phyloP scores from a whole-genome alignment of 2,113 vertebrate genomes.

The Xiphias gladius region DNA sequence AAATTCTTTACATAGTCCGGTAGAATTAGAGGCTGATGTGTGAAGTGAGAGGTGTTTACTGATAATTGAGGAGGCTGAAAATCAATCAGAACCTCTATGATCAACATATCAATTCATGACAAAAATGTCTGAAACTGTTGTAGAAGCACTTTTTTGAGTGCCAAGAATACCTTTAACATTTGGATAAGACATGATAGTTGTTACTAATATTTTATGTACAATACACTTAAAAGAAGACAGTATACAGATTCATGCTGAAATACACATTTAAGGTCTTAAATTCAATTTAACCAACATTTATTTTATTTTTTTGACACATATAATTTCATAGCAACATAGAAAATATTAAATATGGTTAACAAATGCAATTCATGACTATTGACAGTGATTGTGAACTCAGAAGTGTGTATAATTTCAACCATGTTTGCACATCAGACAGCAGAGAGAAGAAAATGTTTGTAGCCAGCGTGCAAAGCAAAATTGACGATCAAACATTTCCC shows the following conservation, averaged over 20 bases:
- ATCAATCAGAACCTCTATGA: not conserved
- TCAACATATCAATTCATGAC: not conserved
- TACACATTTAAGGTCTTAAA: not conserved
- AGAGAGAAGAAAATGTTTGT: constrained; percentile 15
- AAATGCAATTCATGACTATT: constrained; percentile 24
- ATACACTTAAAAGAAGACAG: not conserved
- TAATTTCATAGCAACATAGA: not conserved
- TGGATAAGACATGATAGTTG: not conserved
- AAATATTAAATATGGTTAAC: constrained; percentile 18
- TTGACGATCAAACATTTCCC: constrained; percentile 34
- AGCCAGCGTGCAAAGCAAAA: constrained; percentile 16
- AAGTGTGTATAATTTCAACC: constrained; percentile 20
- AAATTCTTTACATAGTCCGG: not conserved
- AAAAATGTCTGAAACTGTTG: not conserved
- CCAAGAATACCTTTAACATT: not conserved
- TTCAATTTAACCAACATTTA: constrained; percentile 22
- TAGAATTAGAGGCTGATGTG: not conserved
- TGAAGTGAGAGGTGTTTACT: not conserved
- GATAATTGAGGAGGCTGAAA: not conserved
- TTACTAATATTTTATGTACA: not conserved
- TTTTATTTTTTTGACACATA: not conserved
- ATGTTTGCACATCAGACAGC: constrained; percentile 43
- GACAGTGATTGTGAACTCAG: constrained; percentile 16
- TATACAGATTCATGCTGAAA: not conserved
- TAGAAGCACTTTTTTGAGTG: not conserved